Percentiles rank a stretch among this genome's conserved stretches.
These are phyloP conservation scores for Luperina nickerlii DNA, from an alignment of 2,888 invertebrate genomes.

Conservation along the genomic window DNA sequence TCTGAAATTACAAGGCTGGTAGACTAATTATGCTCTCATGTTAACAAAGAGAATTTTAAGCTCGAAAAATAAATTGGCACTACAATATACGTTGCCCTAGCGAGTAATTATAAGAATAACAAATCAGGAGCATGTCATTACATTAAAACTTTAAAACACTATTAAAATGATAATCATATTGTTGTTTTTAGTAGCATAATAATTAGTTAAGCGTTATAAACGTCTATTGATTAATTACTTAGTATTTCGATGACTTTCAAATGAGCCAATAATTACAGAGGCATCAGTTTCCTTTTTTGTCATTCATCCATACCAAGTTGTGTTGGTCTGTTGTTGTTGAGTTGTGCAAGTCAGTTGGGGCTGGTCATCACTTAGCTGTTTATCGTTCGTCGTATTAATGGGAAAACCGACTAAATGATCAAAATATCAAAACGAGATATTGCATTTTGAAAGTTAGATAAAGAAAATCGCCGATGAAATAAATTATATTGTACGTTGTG, in stretches of 20 bases:
- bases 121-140: constrained; percentile 12
- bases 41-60: constrained; percentile 4
- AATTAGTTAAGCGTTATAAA: constrained; percentile 5
- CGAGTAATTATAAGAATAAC: constrained; percentile 19
- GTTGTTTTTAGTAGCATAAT: constrained; percentile 3
- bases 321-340: too few relatives aligned
- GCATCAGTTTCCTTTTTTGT: background rate
- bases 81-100: constrained; percentile 25
- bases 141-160: constrained; percentile 5
- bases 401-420: too few relatives aligned
- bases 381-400: too few relatives aligned
- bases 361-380: too few relatives aligned
- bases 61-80: constrained; percentile 16
- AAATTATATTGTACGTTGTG: too few relatives aligned
- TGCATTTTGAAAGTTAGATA: too few relatives aligned
- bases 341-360: too few relatives aligned
- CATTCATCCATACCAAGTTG: constrained; percentile 2
- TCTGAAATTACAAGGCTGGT: constrained; percentile 26
- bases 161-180: constrained; percentile 25
- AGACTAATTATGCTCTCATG: constrained; percentile 15
- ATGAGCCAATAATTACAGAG: background rate
- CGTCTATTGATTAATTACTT: constrained; percentile 11
- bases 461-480: too few relatives aligned
- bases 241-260: constrained; percentile 5
- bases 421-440: too few relatives aligned